Evolutionary conservation across 2,888 invertebrate genomes (phyloP).

Genomic region (Scrobipalpa costella): DNA sequence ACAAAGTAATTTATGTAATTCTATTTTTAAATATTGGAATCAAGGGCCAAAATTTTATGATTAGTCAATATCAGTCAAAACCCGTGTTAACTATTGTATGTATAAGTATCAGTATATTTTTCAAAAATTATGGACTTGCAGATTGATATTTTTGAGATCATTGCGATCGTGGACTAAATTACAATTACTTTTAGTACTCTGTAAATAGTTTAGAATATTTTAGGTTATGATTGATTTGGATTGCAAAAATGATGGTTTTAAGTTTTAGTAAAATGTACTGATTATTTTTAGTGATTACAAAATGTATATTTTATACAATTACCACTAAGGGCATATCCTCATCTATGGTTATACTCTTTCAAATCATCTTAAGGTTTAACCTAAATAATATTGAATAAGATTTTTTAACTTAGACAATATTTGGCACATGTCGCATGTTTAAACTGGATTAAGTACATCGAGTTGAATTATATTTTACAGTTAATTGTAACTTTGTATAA

Average conservation of each 20-base stretch:
- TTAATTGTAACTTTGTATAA: no score
- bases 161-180: constrained; percentile 38
- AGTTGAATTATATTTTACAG: no score
- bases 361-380: not conserved
- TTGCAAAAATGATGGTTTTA: constrained; percentile 61
- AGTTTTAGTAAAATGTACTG: constrained; percentile 78
- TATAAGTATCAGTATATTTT: constrained; percentile 32
- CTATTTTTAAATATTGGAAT: constrained; percentile 64
- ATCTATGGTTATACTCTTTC: constrained; percentile 61
- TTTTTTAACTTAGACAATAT: not conserved
- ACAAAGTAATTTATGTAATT: constrained; percentile 45
- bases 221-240: constrained; percentile 52
- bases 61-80: constrained; percentile 72
- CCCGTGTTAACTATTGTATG: constrained; percentile 50
- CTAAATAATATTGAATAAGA: not conserved
- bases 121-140: constrained; percentile 35
- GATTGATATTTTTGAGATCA: constrained; percentile 35
- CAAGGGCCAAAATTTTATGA: constrained; percentile 75
- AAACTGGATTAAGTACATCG: no score
- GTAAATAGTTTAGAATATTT: constrained; percentile 42
- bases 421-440: no score
- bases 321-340: constrained; percentile 70
- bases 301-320: constrained; percentile 69
- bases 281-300: constrained; percentile 73
- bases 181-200: constrained; percentile 41